These are phyloP conservation scores for Iphiclides podalirius DNA, from an alignment of 2,888 invertebrate genomes.

Conservation along the genomic window DNA sequence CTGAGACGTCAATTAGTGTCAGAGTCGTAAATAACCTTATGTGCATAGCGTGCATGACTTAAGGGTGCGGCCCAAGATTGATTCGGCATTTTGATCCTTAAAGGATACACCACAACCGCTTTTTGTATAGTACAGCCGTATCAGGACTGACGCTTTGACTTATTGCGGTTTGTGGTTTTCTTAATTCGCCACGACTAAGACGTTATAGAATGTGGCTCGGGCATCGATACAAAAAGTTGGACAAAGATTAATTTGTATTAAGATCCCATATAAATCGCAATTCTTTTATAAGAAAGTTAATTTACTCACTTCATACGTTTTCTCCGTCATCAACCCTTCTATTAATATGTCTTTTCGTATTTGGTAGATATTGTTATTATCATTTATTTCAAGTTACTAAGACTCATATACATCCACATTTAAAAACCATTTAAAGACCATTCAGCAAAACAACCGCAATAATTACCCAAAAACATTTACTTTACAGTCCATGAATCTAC, in stretches of 20 bases:
- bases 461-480: no score
- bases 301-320: background rate
- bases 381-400: no score
- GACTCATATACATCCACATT: no score
- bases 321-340: no score
- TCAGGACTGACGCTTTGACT: background rate
- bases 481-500: no score
- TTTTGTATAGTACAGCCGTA: constrained; percentile 10
- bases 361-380: no score
- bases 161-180: background rate
- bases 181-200: constrained; percentile 5
- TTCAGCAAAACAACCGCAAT: no score
- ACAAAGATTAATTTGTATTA: background rate
- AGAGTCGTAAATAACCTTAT: constrained; percentile 39
- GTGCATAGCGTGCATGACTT: constrained; percentile 27
- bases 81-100: constrained; percentile 18
- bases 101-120: constrained; percentile 13
- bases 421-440: no score
- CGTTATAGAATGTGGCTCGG: background rate
- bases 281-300: background rate
- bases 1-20: constrained; percentile 57
- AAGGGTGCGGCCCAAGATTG: constrained; percentile 17
- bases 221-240: background rate
- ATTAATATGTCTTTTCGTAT: no score
- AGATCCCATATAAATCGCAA: background rate